phyloP scores from a whole-genome alignment of 2,888 invertebrate species.

The Adineta ricciae region DNA sequence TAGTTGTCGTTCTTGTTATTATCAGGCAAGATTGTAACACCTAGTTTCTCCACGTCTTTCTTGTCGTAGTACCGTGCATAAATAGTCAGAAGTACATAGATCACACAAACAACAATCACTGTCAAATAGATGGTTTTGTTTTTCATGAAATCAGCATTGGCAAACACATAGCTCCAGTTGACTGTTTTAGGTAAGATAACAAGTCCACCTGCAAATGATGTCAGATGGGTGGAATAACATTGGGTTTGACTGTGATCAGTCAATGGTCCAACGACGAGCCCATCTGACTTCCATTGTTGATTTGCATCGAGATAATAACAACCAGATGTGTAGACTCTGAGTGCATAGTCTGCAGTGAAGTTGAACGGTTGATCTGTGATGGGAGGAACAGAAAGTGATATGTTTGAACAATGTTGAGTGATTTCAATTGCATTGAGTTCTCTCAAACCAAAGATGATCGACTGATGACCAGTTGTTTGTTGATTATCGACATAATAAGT shows the following conservation, averaged over 20 bases:
- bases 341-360: no score
- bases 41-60: conserved; percentile 48
- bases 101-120: conserved; percentile 45
- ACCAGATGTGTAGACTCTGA: conserved; percentile 36
- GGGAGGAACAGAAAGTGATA: neutral
- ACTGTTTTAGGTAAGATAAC: conserved; percentile 52
- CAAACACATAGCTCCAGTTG: conserved; percentile 52
- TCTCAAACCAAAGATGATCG: no score
- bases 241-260: conserved; percentile 33
- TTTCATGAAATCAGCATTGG: conserved; percentile 49
- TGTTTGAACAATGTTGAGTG: no score
- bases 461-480: no score
- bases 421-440: no score
- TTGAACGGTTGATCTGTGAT: no score
- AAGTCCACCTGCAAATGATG: conserved; percentile 51
- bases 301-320: conserved; percentile 36
- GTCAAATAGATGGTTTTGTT: conserved; percentile 52
- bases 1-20: neutral
- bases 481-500: no score
- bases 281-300: neutral
- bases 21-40: conserved; percentile 16
- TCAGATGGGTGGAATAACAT: conserved; percentile 48
- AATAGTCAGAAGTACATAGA: conserved; percentile 43
- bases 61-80: conserved; percentile 44
- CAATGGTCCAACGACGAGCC: no score